Percentiles rank a stretch among this genome's conserved stretches.
These are phyloP conservation scores for Alces alces DNA, from an alignment of 2,113 vertebrate genomes.

Conservation along the genomic window DNA sequence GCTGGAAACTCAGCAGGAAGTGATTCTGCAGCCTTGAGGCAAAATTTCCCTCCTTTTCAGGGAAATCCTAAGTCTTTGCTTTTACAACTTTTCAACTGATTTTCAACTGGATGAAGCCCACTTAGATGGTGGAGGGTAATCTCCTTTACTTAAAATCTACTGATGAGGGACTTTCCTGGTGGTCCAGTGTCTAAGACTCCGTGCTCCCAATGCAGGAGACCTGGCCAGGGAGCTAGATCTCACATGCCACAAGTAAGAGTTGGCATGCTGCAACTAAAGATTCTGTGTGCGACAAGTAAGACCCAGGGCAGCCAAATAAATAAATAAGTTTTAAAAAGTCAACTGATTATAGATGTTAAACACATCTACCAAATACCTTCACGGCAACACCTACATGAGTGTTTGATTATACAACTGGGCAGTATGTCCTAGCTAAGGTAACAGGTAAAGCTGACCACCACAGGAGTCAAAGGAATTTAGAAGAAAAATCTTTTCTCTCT, in stretches of 20 bases:
- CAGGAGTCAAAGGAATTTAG: background rate
- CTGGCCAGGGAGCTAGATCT: background rate
- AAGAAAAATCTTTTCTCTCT: background rate
- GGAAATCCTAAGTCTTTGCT: background rate
- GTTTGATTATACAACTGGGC: background rate
- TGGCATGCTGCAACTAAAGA: background rate
- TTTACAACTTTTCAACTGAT: background rate
- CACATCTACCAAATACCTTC: background rate
- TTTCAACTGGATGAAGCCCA: background rate
- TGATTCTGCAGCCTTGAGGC: background rate
- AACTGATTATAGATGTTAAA: background rate
- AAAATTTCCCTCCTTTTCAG: background rate
- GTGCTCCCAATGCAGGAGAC: background rate
- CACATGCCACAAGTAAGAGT: background rate
- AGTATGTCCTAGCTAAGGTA: background rate
- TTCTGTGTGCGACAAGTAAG: background rate
- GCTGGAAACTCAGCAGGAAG: background rate
- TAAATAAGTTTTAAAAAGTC: background rate
- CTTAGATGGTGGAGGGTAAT: background rate
- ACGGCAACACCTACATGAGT: background rate
- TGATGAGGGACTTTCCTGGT: background rate
- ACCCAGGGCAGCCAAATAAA: background rate
- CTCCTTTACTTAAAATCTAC: background rate
- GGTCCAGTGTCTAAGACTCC: background rate
- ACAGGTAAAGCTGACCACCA: background rate